Evolutionary conservation across 2,797 vertebrate species (phyloP), one percentile per base, ranked within the genome.

Genomic region (Melanotaenia boesemani): DNA sequence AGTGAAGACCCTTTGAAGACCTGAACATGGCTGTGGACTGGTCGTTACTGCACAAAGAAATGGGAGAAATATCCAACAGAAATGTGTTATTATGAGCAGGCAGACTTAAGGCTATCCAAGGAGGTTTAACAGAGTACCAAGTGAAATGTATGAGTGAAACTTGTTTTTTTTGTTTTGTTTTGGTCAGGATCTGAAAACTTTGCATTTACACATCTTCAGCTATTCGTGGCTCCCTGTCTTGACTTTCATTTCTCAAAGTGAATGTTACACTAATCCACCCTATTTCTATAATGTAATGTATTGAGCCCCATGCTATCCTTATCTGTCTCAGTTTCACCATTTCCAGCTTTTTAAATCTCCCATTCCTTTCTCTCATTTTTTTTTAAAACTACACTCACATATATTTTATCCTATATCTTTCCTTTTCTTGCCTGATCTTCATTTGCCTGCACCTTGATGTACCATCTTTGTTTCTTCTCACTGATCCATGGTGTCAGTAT

Each of bases 401-500:
- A 60, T 28, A 54, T 72, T 46, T 34, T 41, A 59, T 58, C 16
- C 26, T 26, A 1, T 37, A 37, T 58, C 30, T 46, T 28, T 61
- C 12, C 22, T 28, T 34, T 58, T 52, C 26, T 36, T 13, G 16
- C 39, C 12, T 20, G 10, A 63, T 48, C 66, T 52, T 74, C 12
- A 0, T 55, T 58, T 39, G 15, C n/a, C 18, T 6, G 0, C 69
- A 5, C 44, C 28, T 16, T 6, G 41, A 55, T 59, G 36, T 24
- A 9, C 39, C 3, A 0, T 37, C 62, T n/a, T 54, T 22, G 48
- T n/a, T 63, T 44, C 8, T 0, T 20, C 16, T 63, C 41, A 46
- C 59, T 68, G 39, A 55, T 68, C 61, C 46, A 8, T 69, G 28
- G 46, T 18, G 50, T 54, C n/a, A 2, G 65, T 44, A 39, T 58